phyloP scores from a whole-genome alignment of 2,113 vertebrate genomes.

The Amphilophus citrinellus region DNA sequence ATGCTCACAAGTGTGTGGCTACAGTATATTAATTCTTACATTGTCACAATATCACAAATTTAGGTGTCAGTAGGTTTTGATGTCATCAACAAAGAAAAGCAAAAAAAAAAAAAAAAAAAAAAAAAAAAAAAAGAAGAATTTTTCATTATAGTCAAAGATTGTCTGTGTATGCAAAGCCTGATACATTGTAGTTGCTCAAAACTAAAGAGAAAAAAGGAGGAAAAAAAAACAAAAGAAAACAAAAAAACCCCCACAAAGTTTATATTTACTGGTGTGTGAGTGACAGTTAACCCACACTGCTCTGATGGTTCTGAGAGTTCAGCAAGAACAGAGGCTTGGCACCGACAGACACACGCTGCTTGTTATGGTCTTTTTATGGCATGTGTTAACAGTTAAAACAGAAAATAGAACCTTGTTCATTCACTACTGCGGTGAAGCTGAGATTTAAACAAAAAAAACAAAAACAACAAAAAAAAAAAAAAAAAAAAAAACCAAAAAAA shows the following conservation, averaged over 20 bases:
- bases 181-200: background rate
- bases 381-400: conserved; percentile 15
- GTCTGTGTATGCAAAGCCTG: background rate
- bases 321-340: background rate
- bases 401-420: background rate
- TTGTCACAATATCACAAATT: background rate
- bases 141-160: background rate
- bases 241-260: background rate
- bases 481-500: too few relatives aligned
- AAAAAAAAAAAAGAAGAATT: background rate
- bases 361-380: conserved; percentile 1
- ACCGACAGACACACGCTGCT: background rate
- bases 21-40: conserved; percentile 10
- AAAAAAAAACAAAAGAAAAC: background rate
- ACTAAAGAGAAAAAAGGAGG: background rate
- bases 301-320: background rate
- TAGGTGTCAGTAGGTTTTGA: background rate
- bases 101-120: background rate
- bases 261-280: background rate
- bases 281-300: background rate
- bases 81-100: too few relatives aligned
- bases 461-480: too few relatives aligned
- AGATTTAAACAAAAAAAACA: background rate
- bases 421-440: background rate
- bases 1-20: conserved; percentile 25